Evolutionary conservation across 1,140 invertebrate genomes (phyloP), one percentile per base, ranked within the genome.

Genomic region (Heliconius eleuchia): DNA sequence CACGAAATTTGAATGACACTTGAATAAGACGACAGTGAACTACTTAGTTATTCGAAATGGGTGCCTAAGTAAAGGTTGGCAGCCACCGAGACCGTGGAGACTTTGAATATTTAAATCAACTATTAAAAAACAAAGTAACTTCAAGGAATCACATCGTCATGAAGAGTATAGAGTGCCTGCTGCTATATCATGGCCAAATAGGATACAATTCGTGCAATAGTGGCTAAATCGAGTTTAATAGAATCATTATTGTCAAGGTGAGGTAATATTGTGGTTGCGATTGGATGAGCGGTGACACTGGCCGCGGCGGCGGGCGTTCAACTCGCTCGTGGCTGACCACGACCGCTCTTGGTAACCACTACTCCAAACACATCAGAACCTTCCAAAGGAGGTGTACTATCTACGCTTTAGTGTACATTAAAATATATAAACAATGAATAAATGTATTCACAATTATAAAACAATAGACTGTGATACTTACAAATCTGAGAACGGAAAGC

Each of bases 291-390:
- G 85, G 85, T 85, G 89, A 84, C 85, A 84, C 82, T 86, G 86
- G 84, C 85, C 85, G 83, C 85, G 83, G 79, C 78, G 84, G 84
- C 87, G 91, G 92, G 85, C 92, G 87, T 94, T 93, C 91, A 94
- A 94, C 92, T 90, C 89, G 81, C 74, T 83, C 84, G 83, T 83
- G 85, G 86, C 86, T 89, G 76, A 77, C 87, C 88, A 86, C 84
- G 80, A 71, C 60, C 77, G 74, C 79, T 87, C 27, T 66, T 30
- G 82, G 76, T 80, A 80, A 83, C 83, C 81, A 82, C 42, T 85
- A 72, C 80, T 86, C 84, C 84, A 87, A 77, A 79, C 83, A 77
- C 80, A 77, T 52, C 81, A 77, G 27, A n/a, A 30, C 23, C 60
- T 30, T 66, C n/a, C 18, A 52, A 52, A 52, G 50, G 18, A 52